Percentiles rank a stretch among this genome's conserved stretches.
Conservation (phyloP, 2,888 invertebrate genomes). For the Parnassius glacialis region DNA sequence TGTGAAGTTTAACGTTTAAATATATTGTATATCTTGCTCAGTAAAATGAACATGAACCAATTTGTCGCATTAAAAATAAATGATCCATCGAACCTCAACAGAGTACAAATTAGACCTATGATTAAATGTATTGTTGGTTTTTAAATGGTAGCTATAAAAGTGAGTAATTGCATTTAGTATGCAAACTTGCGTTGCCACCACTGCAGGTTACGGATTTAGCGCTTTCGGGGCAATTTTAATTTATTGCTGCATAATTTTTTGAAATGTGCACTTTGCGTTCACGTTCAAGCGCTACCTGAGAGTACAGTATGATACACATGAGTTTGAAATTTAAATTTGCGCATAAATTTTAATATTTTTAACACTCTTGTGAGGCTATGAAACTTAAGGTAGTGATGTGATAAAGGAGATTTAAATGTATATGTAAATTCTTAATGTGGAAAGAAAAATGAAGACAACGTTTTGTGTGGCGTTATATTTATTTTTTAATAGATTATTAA, state of each 20-base stretch:
- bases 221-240: conserved; percentile 22
- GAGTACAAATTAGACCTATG: conserved; percentile 18
- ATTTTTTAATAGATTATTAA: too few relatives aligned
- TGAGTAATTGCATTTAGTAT: conserved; percentile 22
- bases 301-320: conserved; percentile 14
- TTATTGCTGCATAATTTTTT: conserved; percentile 24
- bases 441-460: too few relatives aligned
- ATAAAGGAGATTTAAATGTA: too few relatives aligned
- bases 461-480: too few relatives aligned
- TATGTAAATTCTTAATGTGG: too few relatives aligned
- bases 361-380: conserved; percentile 5
- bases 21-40: too few relatives aligned
- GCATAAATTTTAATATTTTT: conserved; percentile 17
- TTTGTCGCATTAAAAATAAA: conserved; percentile 18
- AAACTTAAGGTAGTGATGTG: not conserved
- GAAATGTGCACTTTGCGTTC: conserved; percentile 23
- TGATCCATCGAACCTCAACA: not conserved
- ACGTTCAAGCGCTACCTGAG: conserved; percentile 14
- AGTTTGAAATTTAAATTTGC: conserved; percentile 12
- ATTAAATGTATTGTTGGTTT: conserved; percentile 25
- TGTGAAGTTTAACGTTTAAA: too few relatives aligned
- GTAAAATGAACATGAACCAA: too few relatives aligned
- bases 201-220: conserved; percentile 15
- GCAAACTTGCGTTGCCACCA: conserved; percentile 18
- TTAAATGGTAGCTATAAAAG: conserved; percentile 22